Evolutionary conservation across 2,888 invertebrate genomes (phyloP).

Genomic region (Theodoxus fluviatilis): DNA sequence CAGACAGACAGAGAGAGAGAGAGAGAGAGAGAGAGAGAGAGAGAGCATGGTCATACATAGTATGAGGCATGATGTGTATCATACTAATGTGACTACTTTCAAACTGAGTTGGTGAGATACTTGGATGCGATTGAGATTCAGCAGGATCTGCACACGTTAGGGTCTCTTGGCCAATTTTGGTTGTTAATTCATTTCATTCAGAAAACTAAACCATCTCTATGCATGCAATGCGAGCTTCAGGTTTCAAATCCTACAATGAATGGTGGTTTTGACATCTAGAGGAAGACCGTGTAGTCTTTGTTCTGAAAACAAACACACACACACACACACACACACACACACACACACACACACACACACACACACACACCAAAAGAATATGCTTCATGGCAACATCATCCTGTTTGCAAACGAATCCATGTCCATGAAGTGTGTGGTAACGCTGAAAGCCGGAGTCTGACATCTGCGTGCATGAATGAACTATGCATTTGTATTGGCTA

Average conservation of each 20-base stretch:
- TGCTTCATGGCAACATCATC: too few relatives aligned
- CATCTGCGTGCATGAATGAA: too few relatives aligned
- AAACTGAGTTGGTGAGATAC: neutral
- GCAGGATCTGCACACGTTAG: neutral
- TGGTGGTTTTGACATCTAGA: neutral
- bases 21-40: constrained; percentile 22
- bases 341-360: constrained; percentile 1
- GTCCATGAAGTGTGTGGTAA: too few relatives aligned
- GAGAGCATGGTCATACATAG: neutral
- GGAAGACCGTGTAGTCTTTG: neutral
- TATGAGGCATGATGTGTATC: neutral
- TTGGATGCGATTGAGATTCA: neutral
- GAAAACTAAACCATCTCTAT: too few relatives aligned
- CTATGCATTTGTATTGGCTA: too few relatives aligned
- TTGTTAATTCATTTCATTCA: too few relatives aligned
- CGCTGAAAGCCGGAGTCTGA: too few relatives aligned
- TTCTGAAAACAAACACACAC: neutral
- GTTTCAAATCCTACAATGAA: neutral
- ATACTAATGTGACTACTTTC: neutral
- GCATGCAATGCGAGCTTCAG: too few relatives aligned
- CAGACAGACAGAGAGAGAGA: constrained; percentile 23
- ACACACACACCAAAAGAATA: neutral
- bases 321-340: neutral
- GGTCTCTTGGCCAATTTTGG: too few relatives aligned
- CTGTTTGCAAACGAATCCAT: too few relatives aligned